phyloP scores from a whole-genome alignment of 2,113 vertebrate genomes.

The Petrocephalus microphthalmus region DNA sequence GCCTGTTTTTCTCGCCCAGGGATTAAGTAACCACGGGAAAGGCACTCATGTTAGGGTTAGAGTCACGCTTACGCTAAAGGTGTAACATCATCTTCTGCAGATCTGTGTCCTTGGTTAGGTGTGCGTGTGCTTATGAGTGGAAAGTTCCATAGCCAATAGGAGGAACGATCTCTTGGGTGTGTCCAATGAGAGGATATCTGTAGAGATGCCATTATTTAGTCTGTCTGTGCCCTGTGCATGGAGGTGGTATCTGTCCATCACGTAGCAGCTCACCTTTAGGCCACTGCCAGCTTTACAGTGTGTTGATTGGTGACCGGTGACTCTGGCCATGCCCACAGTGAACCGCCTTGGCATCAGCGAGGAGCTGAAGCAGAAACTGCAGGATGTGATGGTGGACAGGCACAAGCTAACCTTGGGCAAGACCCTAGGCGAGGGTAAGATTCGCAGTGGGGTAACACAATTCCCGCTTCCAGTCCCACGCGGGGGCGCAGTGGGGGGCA shows the following conservation, averaged over 20 bases:
- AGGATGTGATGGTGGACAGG: conserved; percentile 85
- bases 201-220: neutral
- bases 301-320: conserved; percentile 10
- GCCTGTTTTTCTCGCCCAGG: neutral
- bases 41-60: neutral
- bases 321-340: conserved; percentile 54
- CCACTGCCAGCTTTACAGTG: neutral
- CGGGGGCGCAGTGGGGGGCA: neutral
- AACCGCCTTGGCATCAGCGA: conserved; percentile 83
- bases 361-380: conserved; percentile 80
- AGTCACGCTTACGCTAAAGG: neutral
- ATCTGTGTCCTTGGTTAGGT: neutral
- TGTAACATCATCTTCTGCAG: neutral
- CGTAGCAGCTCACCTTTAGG: neutral
- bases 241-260: neutral
- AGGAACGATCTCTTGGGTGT: neutral
- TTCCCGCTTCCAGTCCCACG: neutral
- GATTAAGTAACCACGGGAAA: neutral
- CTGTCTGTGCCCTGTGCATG: neutral
- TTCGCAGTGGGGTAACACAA: neutral
- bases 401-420: conserved; percentile 84
- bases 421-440: conserved; percentile 78
- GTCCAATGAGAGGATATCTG: neutral
- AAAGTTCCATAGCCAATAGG: neutral
- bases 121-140: neutral